Evolutionary conservation across 2,113 vertebrate species (phyloP).

Genomic region (Copsychus sechellarum): DNA sequence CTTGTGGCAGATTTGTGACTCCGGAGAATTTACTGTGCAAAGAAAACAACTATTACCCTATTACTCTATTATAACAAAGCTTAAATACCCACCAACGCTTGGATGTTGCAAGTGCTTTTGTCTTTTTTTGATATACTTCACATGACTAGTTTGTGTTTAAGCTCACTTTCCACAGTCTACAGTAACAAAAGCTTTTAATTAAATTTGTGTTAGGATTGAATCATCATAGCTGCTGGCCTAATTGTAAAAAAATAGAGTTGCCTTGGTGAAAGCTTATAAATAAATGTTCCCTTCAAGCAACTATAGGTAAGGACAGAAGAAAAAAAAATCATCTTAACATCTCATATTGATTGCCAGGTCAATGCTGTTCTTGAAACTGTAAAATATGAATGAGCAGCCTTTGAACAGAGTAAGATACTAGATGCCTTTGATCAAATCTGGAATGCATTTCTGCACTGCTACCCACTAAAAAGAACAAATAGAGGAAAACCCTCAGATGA

Average conservation of each 20-base stretch:
- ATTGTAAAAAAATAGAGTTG: background rate
- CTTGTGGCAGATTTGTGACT: background rate
- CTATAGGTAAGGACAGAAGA: background rate
- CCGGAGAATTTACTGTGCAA: background rate
- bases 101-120: background rate
- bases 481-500: conserved; percentile 37
- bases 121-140: background rate
- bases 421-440: conserved; percentile 56
- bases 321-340: background rate
- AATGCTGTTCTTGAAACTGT: conserved; percentile 33
- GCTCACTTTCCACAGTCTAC: background rate
- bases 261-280: background rate
- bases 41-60: background rate
- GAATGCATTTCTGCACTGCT: background rate
- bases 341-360: conserved; percentile 39
- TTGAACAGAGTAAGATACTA: conserved; percentile 41
- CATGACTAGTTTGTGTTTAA: background rate
- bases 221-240: background rate
- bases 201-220: background rate
- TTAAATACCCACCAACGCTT: background rate
- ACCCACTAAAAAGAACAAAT: conserved; percentile 59
- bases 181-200: background rate
- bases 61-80: background rate
- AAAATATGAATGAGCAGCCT: conserved; percentile 62
- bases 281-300: background rate